Conservation (phyloP, 64 coral and sea anemone species). For the Dendronephthya gigantea region DNA sequence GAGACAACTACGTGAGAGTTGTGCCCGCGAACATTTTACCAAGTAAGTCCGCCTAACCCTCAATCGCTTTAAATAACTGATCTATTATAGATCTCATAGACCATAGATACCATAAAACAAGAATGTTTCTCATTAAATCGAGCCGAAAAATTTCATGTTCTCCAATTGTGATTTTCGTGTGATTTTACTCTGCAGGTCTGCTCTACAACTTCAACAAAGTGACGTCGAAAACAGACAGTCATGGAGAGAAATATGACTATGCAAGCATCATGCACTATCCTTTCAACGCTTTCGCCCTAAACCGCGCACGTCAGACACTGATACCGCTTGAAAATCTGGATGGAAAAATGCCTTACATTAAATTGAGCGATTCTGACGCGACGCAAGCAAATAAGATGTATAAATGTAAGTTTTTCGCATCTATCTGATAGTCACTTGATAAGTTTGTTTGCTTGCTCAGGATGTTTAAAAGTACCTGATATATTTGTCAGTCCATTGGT, state of each 20-base stretch:
- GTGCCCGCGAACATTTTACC: background rate
- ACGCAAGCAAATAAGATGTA: constrained; percentile 60
- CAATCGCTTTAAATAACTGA: background rate
- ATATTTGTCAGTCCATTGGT: too few species aligned
- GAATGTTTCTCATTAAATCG: too few species aligned
- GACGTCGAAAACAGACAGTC: background rate
- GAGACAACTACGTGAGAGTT: background rate
- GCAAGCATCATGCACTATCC: constrained; percentile 93
- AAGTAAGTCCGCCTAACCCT: background rate
- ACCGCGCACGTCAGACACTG: constrained; percentile 45
- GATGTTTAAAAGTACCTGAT: too few species aligned
- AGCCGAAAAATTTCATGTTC: too few species aligned
- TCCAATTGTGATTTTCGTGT: too few species aligned
- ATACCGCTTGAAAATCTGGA: constrained; percentile 38
- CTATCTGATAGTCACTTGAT: too few species aligned
- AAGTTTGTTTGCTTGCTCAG: too few species aligned
- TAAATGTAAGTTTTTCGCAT: background rate
- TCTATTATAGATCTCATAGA: background rate
- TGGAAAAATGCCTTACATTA: constrained; percentile 45
- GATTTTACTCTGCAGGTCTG: background rate
- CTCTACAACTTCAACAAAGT: background rate
- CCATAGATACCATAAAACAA: too few species aligned
- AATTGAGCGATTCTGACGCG: constrained; percentile 40
- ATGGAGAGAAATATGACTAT: background rate
- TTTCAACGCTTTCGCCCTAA: constrained; percentile 66